phyloP scores from a whole-genome alignment of 2,797 vertebrate species.

The Argentina silus region DNA sequence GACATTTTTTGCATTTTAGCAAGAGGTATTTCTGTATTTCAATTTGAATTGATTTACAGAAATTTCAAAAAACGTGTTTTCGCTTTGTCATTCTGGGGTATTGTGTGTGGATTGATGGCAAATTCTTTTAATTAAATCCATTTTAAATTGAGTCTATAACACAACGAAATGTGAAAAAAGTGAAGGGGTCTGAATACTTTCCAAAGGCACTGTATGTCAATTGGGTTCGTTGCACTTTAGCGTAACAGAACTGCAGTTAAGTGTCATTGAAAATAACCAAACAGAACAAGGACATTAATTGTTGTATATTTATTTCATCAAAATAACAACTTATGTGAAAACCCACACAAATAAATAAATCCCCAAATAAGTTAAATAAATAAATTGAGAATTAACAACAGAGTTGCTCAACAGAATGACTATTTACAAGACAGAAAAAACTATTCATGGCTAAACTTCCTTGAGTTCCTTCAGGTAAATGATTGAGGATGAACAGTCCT shows the following conservation, averaged over 20 bases:
- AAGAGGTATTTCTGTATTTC: too few species aligned
- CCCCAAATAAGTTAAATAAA: conserved; percentile 77
- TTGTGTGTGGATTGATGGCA: too few species aligned
- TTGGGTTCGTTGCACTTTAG: neutral
- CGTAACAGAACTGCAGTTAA: neutral
- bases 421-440: conserved; percentile 43
- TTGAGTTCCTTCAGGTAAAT: conserved; percentile 34
- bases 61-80: too few species aligned
- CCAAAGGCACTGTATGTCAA: too few species aligned
- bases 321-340: conserved; percentile 25
- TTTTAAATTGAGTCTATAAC: too few species aligned
- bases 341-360: conserved; percentile 54
- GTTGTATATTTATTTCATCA: conserved; percentile 51
- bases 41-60: too few species aligned
- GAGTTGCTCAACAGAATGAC: conserved; percentile 30
- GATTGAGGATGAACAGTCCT: conserved; percentile 18
- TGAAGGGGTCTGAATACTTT: too few species aligned
- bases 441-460: conserved; percentile 47
- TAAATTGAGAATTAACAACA: conserved; percentile 28
- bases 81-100: too few species aligned
- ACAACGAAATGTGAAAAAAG: too few species aligned
- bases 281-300: conserved; percentile 4
- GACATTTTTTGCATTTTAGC: too few species aligned
- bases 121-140: too few species aligned
- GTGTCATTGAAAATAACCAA: neutral